These are phyloP conservation scores for Halictus ligatus DNA, from an alignment of 2,888 invertebrate genomes.

Conservation along the genomic window DNA sequence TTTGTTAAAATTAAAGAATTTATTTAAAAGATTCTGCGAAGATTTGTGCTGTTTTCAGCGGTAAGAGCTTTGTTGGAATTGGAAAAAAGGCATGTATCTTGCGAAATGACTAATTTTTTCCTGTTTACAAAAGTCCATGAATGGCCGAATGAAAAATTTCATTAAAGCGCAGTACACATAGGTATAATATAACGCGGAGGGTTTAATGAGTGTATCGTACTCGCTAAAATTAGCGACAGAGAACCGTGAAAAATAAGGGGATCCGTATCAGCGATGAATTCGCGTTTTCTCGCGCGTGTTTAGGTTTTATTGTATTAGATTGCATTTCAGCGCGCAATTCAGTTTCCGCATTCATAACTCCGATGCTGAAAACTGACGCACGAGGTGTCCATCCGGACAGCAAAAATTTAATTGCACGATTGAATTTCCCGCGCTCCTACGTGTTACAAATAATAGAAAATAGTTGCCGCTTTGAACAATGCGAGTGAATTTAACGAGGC, in stretches of 20 bases:
- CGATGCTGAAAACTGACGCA: neutral
- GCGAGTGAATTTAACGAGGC: neutral
- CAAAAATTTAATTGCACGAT: slow-evolving; percentile 6
- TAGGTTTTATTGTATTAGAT: neutral
- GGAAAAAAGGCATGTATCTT: neutral
- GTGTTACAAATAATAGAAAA: neutral
- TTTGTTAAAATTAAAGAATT: neutral
- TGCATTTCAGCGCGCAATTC: neutral
- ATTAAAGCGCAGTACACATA: neutral
- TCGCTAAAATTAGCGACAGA: neutral
- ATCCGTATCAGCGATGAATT: neutral
- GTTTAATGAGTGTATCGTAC: neutral
- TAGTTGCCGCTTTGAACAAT: neutral
- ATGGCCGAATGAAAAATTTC: neutral
- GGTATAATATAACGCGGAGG: neutral
- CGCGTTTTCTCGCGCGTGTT: slow-evolving; percentile 1
- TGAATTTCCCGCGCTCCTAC: neutral
- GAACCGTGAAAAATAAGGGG: slow-evolving; percentile 1
- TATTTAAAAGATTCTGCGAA: no score
- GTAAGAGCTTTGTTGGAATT: neutral
- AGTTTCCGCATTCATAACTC: slow-evolving; percentile 12
- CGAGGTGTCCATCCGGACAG: neutral
- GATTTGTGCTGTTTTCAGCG: no score
- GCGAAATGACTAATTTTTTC: neutral
- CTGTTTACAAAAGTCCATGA: neutral